These are phyloP conservation scores for Anticlea derivata DNA, from an alignment of 2,888 invertebrate species.

Conservation along the genomic window DNA sequence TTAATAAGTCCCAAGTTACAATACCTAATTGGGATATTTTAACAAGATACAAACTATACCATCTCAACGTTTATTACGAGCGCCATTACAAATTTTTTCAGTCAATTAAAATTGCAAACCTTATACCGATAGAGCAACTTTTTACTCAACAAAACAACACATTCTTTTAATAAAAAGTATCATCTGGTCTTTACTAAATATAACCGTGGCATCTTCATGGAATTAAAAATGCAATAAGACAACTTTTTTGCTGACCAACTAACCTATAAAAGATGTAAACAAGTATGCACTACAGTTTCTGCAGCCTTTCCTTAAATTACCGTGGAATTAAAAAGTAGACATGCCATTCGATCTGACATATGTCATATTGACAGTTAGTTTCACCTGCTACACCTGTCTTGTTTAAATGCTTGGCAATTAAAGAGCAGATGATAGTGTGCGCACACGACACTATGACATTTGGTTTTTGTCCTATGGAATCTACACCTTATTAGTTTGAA, in stretches of 20 bases:
- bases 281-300: neutral
- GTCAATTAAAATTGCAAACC: conserved; percentile 3
- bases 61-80: neutral
- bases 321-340: conserved; percentile 11
- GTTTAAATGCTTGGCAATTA: conserved; percentile 12
- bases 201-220: neutral
- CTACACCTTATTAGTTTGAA: conserved; percentile 4
- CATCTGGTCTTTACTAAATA: conserved; percentile 8
- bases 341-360: conserved; percentile 8
- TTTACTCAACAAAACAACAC: neutral
- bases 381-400: conserved; percentile 9
- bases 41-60: neutral
- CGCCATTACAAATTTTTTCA: neutral
- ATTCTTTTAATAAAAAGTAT: neutral
- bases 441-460: conserved; percentile 13
- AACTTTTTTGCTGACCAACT: conserved; percentile 14
- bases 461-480: conserved; percentile 11
- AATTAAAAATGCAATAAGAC: neutral
- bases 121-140: neutral
- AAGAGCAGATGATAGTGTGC: conserved; percentile 11
- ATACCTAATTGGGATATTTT: too few species aligned
- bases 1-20: too few species aligned
- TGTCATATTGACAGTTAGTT: conserved; percentile 9
- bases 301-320: conserved; percentile 2
- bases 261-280: conserved; percentile 10